Conservation (phyloP, 1,140 invertebrate species). For the Ceratina japonica region DNA sequence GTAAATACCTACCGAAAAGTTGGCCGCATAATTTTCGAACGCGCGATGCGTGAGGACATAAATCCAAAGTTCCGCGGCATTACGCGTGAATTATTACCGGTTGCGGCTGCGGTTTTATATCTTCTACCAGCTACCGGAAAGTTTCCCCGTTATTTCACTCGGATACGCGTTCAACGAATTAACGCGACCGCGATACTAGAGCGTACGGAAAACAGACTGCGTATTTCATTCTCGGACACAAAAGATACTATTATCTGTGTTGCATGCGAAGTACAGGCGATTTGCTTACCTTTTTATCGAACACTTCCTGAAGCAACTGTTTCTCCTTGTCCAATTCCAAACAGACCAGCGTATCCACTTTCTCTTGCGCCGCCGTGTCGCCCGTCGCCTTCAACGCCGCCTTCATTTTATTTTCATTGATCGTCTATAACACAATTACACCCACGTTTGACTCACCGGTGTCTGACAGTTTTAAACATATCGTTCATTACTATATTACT, state of each 20-base stretch:
- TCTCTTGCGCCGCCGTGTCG: constrained; percentile 73
- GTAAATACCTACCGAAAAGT: not conserved
- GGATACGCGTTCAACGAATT: not conserved
- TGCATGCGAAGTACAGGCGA: not conserved
- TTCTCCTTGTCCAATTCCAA: constrained; percentile 72
- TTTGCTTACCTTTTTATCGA: constrained; percentile 69
- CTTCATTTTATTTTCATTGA: constrained; percentile 82
- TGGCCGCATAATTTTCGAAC: constrained; percentile 3
- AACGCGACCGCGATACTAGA: not conserved
- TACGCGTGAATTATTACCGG: not conserved
- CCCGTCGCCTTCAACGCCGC: constrained; percentile 82
- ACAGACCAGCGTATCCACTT: constrained; percentile 67
- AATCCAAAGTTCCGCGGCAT: constrained; percentile 11
- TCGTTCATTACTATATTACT: constrained; percentile 35
- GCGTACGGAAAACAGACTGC: not conserved
- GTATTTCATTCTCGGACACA: not conserved
- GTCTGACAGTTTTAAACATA: not conserved
- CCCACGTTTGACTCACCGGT: too few relatives aligned
- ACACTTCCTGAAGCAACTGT: constrained; percentile 67
- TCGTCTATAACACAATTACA: constrained; percentile 79
- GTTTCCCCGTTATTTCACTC: constrained; percentile 18
- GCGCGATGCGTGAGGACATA: not conserved
- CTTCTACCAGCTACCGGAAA: not conserved
- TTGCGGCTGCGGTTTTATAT: not conserved
- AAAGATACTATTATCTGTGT: not conserved